Evolutionary conservation across 2,888 invertebrate species (phyloP).

Genomic region (Meghimatium bilineatum): DNA sequence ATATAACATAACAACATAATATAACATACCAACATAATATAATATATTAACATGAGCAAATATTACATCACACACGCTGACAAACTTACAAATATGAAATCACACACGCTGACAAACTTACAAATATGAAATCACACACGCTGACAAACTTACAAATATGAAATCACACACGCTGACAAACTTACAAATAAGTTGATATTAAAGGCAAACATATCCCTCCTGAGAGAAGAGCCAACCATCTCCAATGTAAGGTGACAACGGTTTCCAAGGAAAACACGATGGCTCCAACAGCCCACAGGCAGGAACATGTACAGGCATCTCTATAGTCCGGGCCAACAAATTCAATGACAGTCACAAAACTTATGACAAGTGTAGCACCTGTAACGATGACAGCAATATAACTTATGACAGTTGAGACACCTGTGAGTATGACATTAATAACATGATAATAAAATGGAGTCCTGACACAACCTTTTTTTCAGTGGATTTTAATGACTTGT

Average conservation of each 20-base stretch:
- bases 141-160: no score
- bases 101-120: no score
- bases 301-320: slow-evolving; percentile 63
- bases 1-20: not conserved
- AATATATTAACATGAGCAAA: not conserved
- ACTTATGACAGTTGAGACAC: no score
- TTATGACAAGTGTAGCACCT: slow-evolving; percentile 64
- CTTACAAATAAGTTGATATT: slow-evolving; percentile 66
- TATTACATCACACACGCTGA: no score
- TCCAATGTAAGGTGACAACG: slow-evolving; percentile 61
- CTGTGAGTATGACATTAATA: no score
- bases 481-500: no score
- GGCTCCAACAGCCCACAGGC: slow-evolving; percentile 66
- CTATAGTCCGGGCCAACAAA: slow-evolving; percentile 66
- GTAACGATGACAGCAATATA: no score
- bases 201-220: slow-evolving; percentile 50
- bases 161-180: no score
- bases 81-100: no score
- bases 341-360: slow-evolving; percentile 64
- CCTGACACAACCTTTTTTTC: no score
- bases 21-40: not conserved
- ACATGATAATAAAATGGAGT: no score
- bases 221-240: slow-evolving; percentile 52
- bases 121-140: no score
- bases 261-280: slow-evolving; percentile 62